Conservation (phyloP, 1,140 invertebrate genomes). For the Hesperophylax magnus region DNA sequence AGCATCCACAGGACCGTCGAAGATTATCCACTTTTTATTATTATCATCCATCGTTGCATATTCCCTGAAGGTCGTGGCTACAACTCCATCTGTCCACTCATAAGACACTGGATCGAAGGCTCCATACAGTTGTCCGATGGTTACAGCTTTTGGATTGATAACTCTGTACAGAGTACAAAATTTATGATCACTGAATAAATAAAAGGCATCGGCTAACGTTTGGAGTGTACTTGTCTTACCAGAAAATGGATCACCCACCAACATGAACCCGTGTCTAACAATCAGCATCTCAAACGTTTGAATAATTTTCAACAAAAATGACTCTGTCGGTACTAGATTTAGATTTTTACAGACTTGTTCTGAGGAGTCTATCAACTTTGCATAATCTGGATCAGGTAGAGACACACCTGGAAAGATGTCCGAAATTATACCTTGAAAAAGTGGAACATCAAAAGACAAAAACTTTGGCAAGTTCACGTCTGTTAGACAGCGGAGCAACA, state of each 20-base stretch:
- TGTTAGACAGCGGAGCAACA: slow-evolving; percentile 87
- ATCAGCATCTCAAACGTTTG: slow-evolving; percentile 94
- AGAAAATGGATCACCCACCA: slow-evolving; percentile 90
- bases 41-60: slow-evolving; percentile 78
- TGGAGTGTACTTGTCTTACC: slow-evolving; percentile 83
- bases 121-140: slow-evolving; percentile 92
- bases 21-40: slow-evolving; percentile 87
- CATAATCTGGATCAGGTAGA: slow-evolving; percentile 83
- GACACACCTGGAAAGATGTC: slow-evolving; percentile 90
- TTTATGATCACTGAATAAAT: slow-evolving; percentile 75
- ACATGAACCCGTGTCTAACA: slow-evolving; percentile 94
- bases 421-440: slow-evolving; percentile 93
- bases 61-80: slow-evolving; percentile 81
- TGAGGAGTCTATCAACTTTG: slow-evolving; percentile 72
- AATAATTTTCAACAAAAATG: slow-evolving; percentile 83
- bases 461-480: slow-evolving; percentile 97
- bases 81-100: slow-evolving; percentile 93
- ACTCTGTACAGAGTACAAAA: slow-evolving; percentile 82
- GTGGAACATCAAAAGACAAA: slow-evolving; percentile 87
- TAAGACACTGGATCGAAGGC: slow-evolving; percentile 91
- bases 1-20: slow-evolving; percentile 94
- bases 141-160: slow-evolving; percentile 93
- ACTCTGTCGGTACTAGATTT: slow-evolving; percentile 81
- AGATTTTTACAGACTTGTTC: slow-evolving; percentile 74
- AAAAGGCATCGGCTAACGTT: slow-evolving; percentile 82